Conservation (phyloP, 2,113 vertebrate species). For the Nothobranchius kuhntae region DNA sequence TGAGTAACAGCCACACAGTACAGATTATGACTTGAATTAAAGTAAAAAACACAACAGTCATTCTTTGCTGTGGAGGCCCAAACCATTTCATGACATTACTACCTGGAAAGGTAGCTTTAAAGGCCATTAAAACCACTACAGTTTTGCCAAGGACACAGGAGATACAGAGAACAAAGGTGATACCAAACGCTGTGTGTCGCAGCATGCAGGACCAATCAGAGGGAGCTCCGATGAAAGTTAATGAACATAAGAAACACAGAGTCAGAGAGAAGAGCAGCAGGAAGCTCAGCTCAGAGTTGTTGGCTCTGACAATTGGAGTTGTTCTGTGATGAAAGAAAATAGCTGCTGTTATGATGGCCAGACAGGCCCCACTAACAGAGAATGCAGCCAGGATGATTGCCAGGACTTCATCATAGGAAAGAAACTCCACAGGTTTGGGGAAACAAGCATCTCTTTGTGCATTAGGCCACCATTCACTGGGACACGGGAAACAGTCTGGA, state of each 20-base stretch:
- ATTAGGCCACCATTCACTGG: not conserved
- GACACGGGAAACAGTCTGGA: not conserved
- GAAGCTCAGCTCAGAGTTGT: constrained; percentile 37
- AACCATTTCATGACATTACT: constrained; percentile 66
- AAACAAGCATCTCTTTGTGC: not conserved
- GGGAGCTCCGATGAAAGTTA: constrained; percentile 2
- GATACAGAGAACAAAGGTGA: constrained; percentile 14
- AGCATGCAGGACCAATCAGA: constrained; percentile 7
- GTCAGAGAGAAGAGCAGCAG: constrained; percentile 4
- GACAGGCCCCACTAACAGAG: not conserved
- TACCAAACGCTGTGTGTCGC: constrained; percentile 7
- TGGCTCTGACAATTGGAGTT: constrained; percentile 21
- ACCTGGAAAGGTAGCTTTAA: constrained; percentile 23
- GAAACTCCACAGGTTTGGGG: constrained; percentile 2
- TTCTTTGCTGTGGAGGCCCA: constrained; percentile 65
- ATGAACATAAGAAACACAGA: constrained; percentile 5
- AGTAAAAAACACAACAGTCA: constrained; percentile 67
- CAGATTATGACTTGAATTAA: constrained; percentile 70
- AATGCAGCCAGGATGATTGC: not conserved
- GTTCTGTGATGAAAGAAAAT: not conserved
- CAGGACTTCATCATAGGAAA: not conserved
- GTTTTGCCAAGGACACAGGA: constrained; percentile 13
- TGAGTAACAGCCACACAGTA: constrained; percentile 66
- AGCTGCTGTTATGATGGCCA: constrained; percentile 1
- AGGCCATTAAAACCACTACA: constrained; percentile 9